Base-by-base conservation (phyloP, 2,888 invertebrate species). In the Argyra leucocephala region DNA sequence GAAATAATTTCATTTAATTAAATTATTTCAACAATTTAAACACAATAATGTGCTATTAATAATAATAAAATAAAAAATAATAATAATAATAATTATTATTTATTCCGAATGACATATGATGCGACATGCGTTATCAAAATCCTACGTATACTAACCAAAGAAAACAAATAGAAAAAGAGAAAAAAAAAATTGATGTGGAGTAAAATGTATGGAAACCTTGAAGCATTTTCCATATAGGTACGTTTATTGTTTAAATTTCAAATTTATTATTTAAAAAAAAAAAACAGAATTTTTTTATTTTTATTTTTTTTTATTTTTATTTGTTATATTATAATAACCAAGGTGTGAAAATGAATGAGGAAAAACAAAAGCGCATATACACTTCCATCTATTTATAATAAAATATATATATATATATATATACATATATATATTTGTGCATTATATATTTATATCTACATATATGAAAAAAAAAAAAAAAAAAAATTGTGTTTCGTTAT, bases 401-500 rank as follows among this genome's bases (percentile, higher is more conserved):
- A 15, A 48, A 48, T 48, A 15, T 48, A 31, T 31, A 10, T 31
- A 31, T 31, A 31, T 31, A 31, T 10, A 31, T 31, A 31, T 10
- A 31, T 31, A 31, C 7, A 10, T 31, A 12, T 31, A 31, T 31
- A 31, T 31, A 26, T 31, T 12, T 26, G 9, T 26, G 12, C n/a
- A n/a, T n/a, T 31, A 31, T 10, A 31, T 31, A 31, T 31, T 7
- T 31, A 31, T 31, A 31, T 26, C 26, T 26, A 26, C 12, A 31
- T 4, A 31, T 31, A 31, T 31, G 7, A n/a, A n/a, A n/a, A n/a
- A n/a, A n/a, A n/a, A n/a, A n/a, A n/a, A n/a, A n/a, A n/a, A n/a
- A 18, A 48, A 48, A 48, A 48, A 48, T 48, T 48, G 48, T 48
- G 48, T 48, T 48, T 48, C 18, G 48, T 48, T 48, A 48, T 48